Conservation (phyloP, 2,888 invertebrate species). For the Heterodera filipjevi region DNA sequence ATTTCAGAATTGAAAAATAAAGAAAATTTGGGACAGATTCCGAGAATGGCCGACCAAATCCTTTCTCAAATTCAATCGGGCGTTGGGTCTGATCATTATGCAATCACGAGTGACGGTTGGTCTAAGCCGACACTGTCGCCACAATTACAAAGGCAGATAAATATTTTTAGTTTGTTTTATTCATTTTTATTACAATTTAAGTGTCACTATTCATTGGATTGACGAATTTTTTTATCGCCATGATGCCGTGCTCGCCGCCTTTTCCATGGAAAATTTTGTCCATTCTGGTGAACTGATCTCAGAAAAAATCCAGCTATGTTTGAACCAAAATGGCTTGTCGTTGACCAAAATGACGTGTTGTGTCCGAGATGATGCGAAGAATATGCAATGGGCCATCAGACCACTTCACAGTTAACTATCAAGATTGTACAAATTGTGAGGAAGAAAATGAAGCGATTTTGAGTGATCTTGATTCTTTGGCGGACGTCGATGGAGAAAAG, state of each 20-base stretch:
- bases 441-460: no score
- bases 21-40: no score
- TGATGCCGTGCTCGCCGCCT: not conserved
- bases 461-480: no score
- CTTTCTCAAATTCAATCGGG: not conserved
- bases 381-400: not conserved
- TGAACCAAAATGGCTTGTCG: not conserved
- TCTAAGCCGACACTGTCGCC: not conserved
- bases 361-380: not conserved
- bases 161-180: not conserved
- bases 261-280: not conserved
- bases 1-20: no score
- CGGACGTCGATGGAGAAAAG: no score
- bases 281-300: not conserved
- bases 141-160: not conserved
- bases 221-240: not conserved
- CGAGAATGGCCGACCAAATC: not conserved
- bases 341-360: not conserved
- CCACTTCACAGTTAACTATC: no score
- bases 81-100: not conserved
- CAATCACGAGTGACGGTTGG: slow-evolving; percentile 11
- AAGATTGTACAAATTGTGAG: no score
- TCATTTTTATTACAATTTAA: not conserved
- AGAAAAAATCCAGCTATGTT: not conserved
- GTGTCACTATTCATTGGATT: slow-evolving; percentile 5